phyloP scores from a whole-genome alignment of 2,797 vertebrate species.

The Pterois miles region DNA sequence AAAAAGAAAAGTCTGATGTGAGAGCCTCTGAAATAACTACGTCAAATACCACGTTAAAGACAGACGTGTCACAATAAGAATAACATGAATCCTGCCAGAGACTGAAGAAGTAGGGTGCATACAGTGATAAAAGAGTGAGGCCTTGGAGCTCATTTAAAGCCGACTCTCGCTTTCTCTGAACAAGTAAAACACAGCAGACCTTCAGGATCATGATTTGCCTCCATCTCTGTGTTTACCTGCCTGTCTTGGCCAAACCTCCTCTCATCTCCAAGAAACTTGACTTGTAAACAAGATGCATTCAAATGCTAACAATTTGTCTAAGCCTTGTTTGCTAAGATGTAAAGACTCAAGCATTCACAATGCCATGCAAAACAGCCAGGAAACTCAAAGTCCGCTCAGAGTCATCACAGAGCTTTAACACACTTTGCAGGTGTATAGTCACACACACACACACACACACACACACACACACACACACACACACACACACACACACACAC shows the following conservation, averaged over 20 bases:
- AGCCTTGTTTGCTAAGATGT: constrained; percentile 45
- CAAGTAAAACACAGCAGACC: background rate
- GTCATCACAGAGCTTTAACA: background rate
- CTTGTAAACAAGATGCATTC: constrained; percentile 79
- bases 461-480: background rate
- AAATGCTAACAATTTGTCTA: constrained; percentile 70
- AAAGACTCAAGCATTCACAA: constrained; percentile 36
- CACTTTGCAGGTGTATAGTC: background rate
- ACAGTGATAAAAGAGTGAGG: background rate
- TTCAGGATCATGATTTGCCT: constrained; percentile 43
- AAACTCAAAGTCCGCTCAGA: background rate
- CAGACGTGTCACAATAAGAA: background rate
- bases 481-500: background rate
- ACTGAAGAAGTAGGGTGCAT: background rate
- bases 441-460: background rate
- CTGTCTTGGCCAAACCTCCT: background rate
- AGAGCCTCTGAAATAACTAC: background rate
- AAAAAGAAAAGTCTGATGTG: background rate
- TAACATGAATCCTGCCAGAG: background rate
- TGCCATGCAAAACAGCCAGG: constrained; percentile 64
- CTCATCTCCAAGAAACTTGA: constrained; percentile 72
- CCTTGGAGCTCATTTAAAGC: background rate
- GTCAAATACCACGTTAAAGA: background rate
- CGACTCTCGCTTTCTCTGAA: background rate
- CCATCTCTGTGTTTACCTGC: background rate